phyloP scores from a whole-genome alignment of 2,113 vertebrate species.

The Rhipidura dahli region DNA sequence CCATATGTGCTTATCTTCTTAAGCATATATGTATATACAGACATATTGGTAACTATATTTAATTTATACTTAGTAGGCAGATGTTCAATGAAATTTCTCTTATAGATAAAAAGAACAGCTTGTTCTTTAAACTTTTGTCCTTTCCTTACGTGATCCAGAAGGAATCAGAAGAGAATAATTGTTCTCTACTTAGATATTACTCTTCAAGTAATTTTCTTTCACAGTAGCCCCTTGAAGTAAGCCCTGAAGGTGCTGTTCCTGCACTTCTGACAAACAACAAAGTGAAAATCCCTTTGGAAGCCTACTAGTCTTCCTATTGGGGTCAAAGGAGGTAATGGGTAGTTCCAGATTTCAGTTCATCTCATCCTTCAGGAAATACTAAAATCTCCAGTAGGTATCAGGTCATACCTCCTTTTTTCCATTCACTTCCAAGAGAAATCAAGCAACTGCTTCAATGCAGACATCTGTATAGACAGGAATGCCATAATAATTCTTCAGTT shows the following conservation, averaged over 20 bases:
- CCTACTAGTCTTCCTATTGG: neutral
- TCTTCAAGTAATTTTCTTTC: neutral
- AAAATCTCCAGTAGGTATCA: neutral
- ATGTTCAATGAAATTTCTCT: neutral
- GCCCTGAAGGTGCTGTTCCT: neutral
- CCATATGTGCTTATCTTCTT: neutral
- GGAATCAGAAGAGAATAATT: neutral
- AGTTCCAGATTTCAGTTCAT: neutral
- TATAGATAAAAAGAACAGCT: neutral
- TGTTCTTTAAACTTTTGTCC: neutral
- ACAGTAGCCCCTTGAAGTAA: neutral
- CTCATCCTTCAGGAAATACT: neutral
- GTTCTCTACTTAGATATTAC: neutral
- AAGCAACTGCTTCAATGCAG: neutral
- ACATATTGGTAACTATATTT: neutral
- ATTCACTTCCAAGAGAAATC: neutral
- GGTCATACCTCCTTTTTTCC: neutral
- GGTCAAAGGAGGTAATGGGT: neutral
- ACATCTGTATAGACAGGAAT: neutral
- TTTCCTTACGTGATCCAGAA: neutral
- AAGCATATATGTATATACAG: neutral
- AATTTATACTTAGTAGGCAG: neutral
- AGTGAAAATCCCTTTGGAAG: neutral
- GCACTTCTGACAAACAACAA: neutral
- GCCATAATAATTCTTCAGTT: accelerated